A percentile compares a stretch with the other conserved stretches of the same genome.
Conservation (phyloP, 2,797 vertebrate genomes). For the Philypnodon macrostomus region DNA sequence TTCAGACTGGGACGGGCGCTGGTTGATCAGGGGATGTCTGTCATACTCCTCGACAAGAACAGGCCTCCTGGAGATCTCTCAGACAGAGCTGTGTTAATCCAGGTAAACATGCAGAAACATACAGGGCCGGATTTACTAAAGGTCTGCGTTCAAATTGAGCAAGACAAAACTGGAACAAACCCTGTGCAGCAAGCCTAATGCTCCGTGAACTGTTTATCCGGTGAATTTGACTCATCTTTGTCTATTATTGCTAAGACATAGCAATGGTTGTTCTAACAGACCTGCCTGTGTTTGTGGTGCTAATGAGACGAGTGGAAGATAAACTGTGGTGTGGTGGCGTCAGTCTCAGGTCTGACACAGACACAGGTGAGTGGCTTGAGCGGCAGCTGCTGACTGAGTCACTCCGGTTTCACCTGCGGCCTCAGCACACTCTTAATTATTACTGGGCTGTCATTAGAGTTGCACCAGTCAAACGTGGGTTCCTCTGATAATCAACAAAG, state of each 20-base stretch:
- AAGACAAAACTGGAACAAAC: too few species aligned
- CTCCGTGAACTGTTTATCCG: too few species aligned
- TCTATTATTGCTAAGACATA: too few species aligned
- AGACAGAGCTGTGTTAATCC: constrained; percentile 76
- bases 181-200: too few species aligned
- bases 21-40: constrained; percentile 74
- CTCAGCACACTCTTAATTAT: constrained; percentile 54
- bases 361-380: constrained; percentile 58
- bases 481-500: neutral
- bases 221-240: too few species aligned
- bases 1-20: constrained; percentile 84
- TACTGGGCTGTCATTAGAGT: constrained; percentile 24
- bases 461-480: neutral
- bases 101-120: too few species aligned
- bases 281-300: neutral
- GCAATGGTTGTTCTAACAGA: too few species aligned
- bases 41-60: constrained; percentile 83
- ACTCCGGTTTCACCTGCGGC: constrained; percentile 64
- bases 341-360: constrained; percentile 41
- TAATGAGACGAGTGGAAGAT: constrained; percentile 3
- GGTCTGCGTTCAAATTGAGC: too few species aligned
- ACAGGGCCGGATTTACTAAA: too few species aligned
- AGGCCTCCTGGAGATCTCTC: constrained; percentile 79
- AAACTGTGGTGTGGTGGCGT: constrained; percentile 15
- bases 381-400: constrained; percentile 64